Base-by-base conservation (phyloP, 2,888 invertebrate genomes). In the Asteroscopus sphinx region DNA sequence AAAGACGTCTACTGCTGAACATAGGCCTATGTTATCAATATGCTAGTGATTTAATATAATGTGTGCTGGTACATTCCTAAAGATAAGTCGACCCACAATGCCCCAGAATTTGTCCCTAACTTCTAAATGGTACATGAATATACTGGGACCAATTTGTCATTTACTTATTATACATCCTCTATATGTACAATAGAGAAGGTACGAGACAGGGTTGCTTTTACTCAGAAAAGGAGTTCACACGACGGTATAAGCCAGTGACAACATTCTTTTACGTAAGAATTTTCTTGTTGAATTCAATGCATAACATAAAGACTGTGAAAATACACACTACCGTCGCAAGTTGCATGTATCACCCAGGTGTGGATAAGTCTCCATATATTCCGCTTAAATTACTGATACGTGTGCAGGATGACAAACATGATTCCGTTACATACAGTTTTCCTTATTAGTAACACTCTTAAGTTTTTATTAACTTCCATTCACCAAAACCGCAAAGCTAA, bases 401-500 rank as follows among this genome's bases (percentile, higher is more conserved):
- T 46, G 64, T 17, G 37, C 25, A 7, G 30, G 58, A 47, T 71
- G 30, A 39, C 25, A 64, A 55, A 15, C 37, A 65, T 4, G 21
- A 21, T 36, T 46, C 12, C 26, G 1, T 9, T 37, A 37, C 56
- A 40, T n/a, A 45, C n/a, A 1, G 9, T 33, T 33, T 63, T 16
- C 25, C 30, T 46, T 46, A 63, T 15, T 55, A 53, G 3, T 9
- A 53, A 13, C 25, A 21, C 6, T 16, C 35, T 30, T n/a, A 13
- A 37, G 36, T 16, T 49, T 40, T 41, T 28, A 47, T 47, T 47
- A 30, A 32, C 21, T 12, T 30, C 15, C 11, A 13, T 45, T 48
- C 17, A 51, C 44, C 41, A 13, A 67, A 52, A 73, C 41, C 13
- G 6, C 30, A 67, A 26, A 30, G 26, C 28, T 60, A 49, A 58